Base-by-base conservation (phyloP, 2,888 invertebrate species). In the Conops quadrifasciatus region DNA sequence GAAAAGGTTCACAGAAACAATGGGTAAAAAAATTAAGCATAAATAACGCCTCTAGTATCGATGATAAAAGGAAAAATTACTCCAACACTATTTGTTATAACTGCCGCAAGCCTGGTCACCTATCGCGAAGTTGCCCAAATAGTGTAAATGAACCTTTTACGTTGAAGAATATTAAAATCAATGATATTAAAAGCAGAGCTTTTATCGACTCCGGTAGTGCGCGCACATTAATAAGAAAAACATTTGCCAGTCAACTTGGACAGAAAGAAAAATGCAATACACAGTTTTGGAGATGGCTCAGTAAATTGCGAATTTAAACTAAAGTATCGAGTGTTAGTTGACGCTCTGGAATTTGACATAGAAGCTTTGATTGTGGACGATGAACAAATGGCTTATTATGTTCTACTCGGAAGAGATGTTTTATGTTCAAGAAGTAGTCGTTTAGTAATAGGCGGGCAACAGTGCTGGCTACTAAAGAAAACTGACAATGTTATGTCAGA, bases 351-450 rank as follows among this genome's bases (percentile, higher is more conserved):
- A 45, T 45, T 9, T 15, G 45, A 45, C 15, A 15, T 15, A 45
- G 45, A 45, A 45, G 71, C 59, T 43, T 28, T 30, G 7, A 53
- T 71, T 24, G 71, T 67, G 1, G 62, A 60, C n/a, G 60, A 67
- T 26, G 19, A 67, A 62, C 7, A 28, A 11, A 58, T 67, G 2
- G 16, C 21, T 1, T 5, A 71, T 26, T 24, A 51, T 7, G 16
- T 67, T n/a, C 24, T 71, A 9, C 43, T 71, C 7, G 71, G 71
- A 15, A 15, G 71, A 62, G 71, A 71, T 26, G 13, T 67, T 15
- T 28, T 67, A n/a, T 71, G 67, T 62, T 13, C 19, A 7, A 24
- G 43, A 1, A 62, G 30, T 16, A 45, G 60, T 24, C 49, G 53
- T 2, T 47, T 71, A 1, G 16, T 71, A 13, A 67, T 71, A n/a